Conservation (phyloP, 2,888 invertebrate genomes). For the Agonopterix heracliana region DNA sequence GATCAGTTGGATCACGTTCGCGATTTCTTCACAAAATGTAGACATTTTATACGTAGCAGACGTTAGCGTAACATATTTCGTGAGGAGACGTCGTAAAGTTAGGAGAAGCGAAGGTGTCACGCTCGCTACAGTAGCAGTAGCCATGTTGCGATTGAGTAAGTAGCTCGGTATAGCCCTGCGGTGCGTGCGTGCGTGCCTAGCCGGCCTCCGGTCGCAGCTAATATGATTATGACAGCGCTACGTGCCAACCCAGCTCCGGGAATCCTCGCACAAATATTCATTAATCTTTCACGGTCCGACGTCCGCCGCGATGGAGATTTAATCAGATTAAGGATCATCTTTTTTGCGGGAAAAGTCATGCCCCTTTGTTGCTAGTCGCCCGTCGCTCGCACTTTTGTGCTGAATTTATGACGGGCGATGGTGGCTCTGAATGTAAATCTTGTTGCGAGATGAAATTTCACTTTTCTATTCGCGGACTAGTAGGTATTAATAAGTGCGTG, state of each 20-base stretch:
- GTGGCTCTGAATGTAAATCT: conserved; percentile 70
- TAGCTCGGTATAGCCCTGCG: conserved; percentile 27
- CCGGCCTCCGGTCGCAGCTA: conserved; percentile 66
- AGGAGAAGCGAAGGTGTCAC: conserved; percentile 33
- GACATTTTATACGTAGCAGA: too few species aligned
- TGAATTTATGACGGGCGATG: conserved; percentile 68
- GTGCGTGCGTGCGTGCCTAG: conserved; percentile 57
- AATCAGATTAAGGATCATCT: conserved; percentile 77
- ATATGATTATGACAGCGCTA: conserved; percentile 75
- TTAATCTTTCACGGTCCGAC: conserved; percentile 77
- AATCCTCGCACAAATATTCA: conserved; percentile 76
- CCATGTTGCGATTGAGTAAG: conserved; percentile 26
- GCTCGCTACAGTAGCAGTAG: conserved; percentile 18
- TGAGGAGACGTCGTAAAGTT: conserved; percentile 38
- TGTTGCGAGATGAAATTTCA: conserved; percentile 32
- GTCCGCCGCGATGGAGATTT: conserved; percentile 75
- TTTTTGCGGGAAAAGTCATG: conserved; percentile 74
- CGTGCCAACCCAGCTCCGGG: conserved; percentile 71
- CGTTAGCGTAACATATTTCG: conserved; percentile 5
- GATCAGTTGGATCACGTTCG: too few species aligned
- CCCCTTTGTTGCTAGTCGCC: conserved; percentile 71
- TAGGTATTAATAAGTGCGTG: background rate
- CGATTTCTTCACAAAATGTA: too few species aligned
- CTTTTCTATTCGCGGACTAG: conserved; percentile 14
- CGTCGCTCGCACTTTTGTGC: conserved; percentile 70